A percentile compares a stretch with the other conserved stretches of the same genome.
These are phyloP conservation scores for Stratiomys singularior DNA, from an alignment of 2,888 invertebrate genomes.

Conservation along the genomic window DNA sequence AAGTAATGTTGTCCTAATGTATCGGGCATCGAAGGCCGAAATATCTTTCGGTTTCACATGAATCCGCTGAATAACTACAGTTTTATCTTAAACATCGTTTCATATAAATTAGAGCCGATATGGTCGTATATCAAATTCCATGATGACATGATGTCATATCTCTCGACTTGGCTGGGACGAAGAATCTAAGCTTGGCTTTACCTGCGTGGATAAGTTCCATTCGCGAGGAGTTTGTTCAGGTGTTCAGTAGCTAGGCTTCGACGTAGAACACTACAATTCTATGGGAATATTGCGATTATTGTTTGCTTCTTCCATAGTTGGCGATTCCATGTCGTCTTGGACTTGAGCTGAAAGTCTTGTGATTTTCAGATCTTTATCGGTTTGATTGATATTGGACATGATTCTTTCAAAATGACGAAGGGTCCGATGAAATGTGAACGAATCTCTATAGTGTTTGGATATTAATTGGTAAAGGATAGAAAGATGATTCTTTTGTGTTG, in stretches of 20 bases:
- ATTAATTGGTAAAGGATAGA: constrained; percentile 20
- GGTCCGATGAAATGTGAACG: constrained; percentile 36
- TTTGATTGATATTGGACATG: constrained; percentile 43
- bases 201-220: constrained; percentile 41
- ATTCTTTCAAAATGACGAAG: constrained; percentile 34
- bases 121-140: constrained; percentile 56
- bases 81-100: constrained; percentile 46
- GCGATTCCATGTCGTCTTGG: neutral
- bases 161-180: constrained; percentile 37
- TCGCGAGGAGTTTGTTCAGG: constrained; percentile 29
- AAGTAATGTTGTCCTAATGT: neutral
- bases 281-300: constrained; percentile 33
- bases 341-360: constrained; percentile 1
- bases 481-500: constrained; percentile 20
- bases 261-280: neutral
- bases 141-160: constrained; percentile 56
- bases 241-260: constrained; percentile 31
- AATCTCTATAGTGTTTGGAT: constrained; percentile 13
- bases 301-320: constrained; percentile 12
- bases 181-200: neutral
- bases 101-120: constrained; percentile 55
- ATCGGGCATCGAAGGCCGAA: neutral
- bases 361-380: constrained; percentile 44
- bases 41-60: constrained; percentile 14
- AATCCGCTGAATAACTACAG: constrained; percentile 7